Base-by-base conservation (phyloP, 2,113 vertebrate genomes). In the Hystrix cristata region DNA sequence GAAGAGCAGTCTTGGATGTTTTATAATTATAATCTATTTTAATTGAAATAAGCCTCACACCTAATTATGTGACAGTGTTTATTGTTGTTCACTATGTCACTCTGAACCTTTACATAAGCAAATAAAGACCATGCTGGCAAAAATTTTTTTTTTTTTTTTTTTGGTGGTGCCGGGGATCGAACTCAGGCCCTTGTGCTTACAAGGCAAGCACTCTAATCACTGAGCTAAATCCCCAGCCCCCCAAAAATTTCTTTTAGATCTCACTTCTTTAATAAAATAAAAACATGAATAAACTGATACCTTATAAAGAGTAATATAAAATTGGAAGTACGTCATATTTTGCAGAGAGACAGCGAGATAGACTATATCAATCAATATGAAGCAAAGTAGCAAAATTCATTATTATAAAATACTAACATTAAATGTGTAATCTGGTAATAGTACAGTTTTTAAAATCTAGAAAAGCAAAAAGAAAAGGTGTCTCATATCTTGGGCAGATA, bases 31-130 rank as follows among this genome's bases (percentile, higher is more conserved):
- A 78, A 96, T 89, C 14, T 43, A 7, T 51, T 82, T 88, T 91
- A 97, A 94, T 83, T 96, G 46, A 96, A 93, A 90, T 89, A 27
- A 95, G 88, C 43, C 86, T 85, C 84, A 55, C 11, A 79, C 78
- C 64, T 81, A 91, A 93, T 87, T 80, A 87, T 74, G 29, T 78
- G 53, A 60, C 65, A 74, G 12, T 81, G 55, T 43, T 92, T 94
- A n/a, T 51, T 81, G 10, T 92, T 84, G 51, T 64, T 82, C 13
- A 29, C 4, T 51, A 80, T 83, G 51, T 87, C 74, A 93, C 55
- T 69, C 10, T 43, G 25, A 23, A 72, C 38, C 29, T 80, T 91
- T 71, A 74, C 25, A 55, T 55, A 51, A 92, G 83, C 48, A 95
- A 74, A 90, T 59, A 89, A 85, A 92, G 90, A 84, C 23, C 3